Conservation (phyloP, 2,888 invertebrate species). For the Pyrochroa serraticornis region DNA sequence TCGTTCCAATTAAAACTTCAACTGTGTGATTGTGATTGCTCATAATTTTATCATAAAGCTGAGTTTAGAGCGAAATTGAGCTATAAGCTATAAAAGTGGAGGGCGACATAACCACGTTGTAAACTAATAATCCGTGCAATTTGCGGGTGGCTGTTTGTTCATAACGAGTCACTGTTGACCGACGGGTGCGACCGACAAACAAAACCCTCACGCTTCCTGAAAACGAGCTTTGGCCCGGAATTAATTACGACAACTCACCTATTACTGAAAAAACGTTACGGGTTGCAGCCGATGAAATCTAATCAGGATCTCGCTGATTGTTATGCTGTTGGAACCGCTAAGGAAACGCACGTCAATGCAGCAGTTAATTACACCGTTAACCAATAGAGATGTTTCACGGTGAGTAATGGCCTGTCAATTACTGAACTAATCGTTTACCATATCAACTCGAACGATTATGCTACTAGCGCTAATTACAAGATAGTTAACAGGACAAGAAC, state of each 20-base stretch:
- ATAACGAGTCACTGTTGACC: conserved; percentile 40
- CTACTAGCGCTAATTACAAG: conserved; percentile 9
- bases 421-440: conserved; percentile 27
- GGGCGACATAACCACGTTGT: conserved; percentile 23
- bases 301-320: not conserved
- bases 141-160: conserved; percentile 37
- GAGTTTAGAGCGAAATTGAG: conserved; percentile 37
- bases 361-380: conserved; percentile 31
- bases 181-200: conserved; percentile 41
- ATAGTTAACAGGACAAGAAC: too few species aligned
- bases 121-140: conserved; percentile 39
- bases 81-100: conserved; percentile 38
- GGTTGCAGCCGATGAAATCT: not conserved
- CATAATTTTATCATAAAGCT: conserved; percentile 38
- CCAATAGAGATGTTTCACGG: conserved; percentile 31
- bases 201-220: conserved; percentile 18
- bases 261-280: not conserved
- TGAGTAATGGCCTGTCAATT: conserved; percentile 36
- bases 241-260: conserved; percentile 5
- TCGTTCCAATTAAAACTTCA: conserved; percentile 35
- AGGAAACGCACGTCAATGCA: conserved; percentile 18
- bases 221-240: conserved; percentile 8
- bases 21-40: conserved; percentile 36
- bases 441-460: conserved; percentile 20
- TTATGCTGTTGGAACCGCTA: conserved; percentile 14